phyloP scores from a whole-genome alignment of 2,888 invertebrate genomes.

The Eupithecia vulgata region DNA sequence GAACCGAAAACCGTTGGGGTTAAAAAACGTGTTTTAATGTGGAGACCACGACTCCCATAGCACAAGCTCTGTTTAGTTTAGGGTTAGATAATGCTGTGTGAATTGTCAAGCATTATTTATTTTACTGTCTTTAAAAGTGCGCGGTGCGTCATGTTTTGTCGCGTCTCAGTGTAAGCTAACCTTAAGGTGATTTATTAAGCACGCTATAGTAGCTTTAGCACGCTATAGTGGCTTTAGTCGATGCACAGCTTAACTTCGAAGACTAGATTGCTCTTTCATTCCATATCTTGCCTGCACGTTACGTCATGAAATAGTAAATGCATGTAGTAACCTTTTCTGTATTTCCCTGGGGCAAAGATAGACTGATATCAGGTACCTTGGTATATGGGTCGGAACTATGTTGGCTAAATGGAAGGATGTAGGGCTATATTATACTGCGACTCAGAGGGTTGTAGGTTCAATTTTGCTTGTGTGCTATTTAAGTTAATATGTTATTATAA shows the following conservation, averaged over 20 bases:
- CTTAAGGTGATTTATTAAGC: too few species aligned
- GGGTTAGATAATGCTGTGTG: too few species aligned
- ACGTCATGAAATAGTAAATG: conserved; percentile 24
- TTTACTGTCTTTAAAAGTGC: too few species aligned
- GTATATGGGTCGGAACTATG: conserved; percentile 2
- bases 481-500: too few species aligned
- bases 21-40: too few species aligned
- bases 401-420: background rate
- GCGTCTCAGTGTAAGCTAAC: too few species aligned
- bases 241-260: background rate
- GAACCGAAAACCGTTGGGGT: too few species aligned
- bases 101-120: too few species aligned
- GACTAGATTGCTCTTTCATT: background rate
- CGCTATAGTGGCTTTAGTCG: background rate
- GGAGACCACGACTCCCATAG: too few species aligned
- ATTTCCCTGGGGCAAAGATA: conserved; percentile 30
- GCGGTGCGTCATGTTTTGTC: too few species aligned
- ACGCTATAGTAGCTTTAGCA: too few species aligned
- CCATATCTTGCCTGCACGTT: conserved; percentile 1
- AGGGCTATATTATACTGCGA: background rate
- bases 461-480: background rate
- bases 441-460: background rate
- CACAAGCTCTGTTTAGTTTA: too few species aligned
- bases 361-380: conserved; percentile 5
- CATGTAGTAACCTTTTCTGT: conserved; percentile 17